Evolutionary conservation across 2,113 vertebrate genomes (phyloP).

Genomic region (Cnemophilus loriae): DNA sequence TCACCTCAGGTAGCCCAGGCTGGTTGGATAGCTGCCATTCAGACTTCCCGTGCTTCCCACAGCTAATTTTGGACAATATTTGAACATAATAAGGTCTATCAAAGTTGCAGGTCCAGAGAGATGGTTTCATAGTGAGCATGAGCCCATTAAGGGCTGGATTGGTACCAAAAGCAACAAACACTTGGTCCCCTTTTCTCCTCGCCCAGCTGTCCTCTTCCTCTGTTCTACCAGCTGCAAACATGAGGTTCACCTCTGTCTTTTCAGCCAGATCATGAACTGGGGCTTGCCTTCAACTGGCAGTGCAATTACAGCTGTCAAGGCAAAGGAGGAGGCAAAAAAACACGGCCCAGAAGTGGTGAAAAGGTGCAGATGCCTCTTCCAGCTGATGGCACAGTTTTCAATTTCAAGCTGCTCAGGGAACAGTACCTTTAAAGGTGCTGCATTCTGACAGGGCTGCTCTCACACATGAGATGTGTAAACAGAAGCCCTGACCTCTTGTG

Average conservation of each 20-base stretch:
- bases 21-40: neutral
- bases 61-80: neutral
- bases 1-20: neutral
- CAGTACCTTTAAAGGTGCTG: neutral
- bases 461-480: neutral
- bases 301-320: neutral
- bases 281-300: neutral
- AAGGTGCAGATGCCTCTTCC: neutral
- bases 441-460: neutral
- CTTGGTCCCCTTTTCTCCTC: neutral
- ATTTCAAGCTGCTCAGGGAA: neutral
- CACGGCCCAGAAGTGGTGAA: accelerated
- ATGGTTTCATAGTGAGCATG: neutral
- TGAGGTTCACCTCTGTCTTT: neutral
- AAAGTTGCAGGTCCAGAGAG: neutral
- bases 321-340: neutral
- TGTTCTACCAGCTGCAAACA: neutral
- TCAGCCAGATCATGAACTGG: neutral
- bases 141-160: neutral
- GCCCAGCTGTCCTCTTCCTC: neutral
- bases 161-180: neutral
- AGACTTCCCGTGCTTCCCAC: neutral
- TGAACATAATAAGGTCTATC: neutral
- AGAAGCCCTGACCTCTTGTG: conserved; percentile 36
- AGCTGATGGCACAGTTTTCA: neutral